phyloP scores from a whole-genome alignment of 2,888 invertebrate species.

The Tetranychus truncatus region DNA sequence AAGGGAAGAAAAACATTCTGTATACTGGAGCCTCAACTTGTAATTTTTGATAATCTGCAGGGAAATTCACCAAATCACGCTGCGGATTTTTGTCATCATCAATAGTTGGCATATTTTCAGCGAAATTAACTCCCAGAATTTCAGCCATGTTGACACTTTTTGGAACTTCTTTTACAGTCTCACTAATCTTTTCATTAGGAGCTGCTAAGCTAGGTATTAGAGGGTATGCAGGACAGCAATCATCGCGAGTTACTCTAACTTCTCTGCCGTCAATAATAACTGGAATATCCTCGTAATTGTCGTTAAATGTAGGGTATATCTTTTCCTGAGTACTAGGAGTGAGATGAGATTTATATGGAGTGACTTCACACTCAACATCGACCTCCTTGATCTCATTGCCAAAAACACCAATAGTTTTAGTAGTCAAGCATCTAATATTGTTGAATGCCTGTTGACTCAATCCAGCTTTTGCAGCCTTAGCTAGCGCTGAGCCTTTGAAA shows the following conservation, averaged over 20 bases:
- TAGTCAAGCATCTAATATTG: not conserved
- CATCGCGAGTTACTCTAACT: not conserved
- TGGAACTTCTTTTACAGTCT: not conserved
- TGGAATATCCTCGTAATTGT: not conserved
- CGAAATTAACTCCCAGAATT: constrained; percentile 11
- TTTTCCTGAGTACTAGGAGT: not conserved
- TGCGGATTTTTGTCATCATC: constrained; percentile 31
- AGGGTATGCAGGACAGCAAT: not conserved
- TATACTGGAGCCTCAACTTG: constrained; percentile 50
- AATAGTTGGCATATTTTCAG: constrained; percentile 21
- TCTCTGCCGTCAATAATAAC: constrained; percentile 3
- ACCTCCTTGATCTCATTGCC: not conserved
- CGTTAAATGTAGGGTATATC: not conserved
- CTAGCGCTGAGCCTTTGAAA: not conserved
- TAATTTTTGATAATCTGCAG: constrained; percentile 45
- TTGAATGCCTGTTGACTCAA: not conserved
- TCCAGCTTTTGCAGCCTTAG: not conserved
- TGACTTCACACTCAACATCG: not conserved
- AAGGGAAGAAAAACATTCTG: constrained; percentile 73
- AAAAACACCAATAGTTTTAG: not conserved
- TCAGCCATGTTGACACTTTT: not conserved
- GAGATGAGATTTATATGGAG: not conserved
- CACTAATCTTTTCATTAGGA: not conserved
- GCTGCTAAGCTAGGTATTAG: not conserved
- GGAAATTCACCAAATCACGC: constrained; percentile 54